Conservation (phyloP, 2,113 vertebrate genomes). For the Plectropomus leopardus region DNA sequence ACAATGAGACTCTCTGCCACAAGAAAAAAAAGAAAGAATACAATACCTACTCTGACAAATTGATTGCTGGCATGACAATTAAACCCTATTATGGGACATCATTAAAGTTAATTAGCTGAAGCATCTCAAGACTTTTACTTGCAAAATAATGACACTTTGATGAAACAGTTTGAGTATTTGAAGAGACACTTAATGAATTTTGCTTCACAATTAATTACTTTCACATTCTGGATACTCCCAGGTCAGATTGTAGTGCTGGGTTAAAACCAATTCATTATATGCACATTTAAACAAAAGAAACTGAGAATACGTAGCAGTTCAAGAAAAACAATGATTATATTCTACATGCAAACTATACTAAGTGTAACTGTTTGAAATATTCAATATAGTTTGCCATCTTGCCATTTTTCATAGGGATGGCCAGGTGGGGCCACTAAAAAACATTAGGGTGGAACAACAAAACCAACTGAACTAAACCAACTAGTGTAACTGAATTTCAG, state of each 20-base stretch:
- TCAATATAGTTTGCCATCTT: no score
- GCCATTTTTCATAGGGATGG: no score
- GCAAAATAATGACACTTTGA: constrained; percentile 60
- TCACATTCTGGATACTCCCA: constrained; percentile 7
- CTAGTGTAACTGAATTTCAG: no score
- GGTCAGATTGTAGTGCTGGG: neutral
- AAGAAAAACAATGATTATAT: neutral
- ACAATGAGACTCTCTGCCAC: constrained; percentile 18
- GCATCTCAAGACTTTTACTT: constrained; percentile 51
- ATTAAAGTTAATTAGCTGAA: constrained; percentile 62
- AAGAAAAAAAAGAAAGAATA: constrained; percentile 21
- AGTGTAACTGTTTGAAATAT: no score
- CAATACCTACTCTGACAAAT: constrained; percentile 50
- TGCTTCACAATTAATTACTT: constrained; percentile 33
- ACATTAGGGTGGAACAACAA: no score
- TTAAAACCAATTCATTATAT: neutral
- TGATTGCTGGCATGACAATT: constrained; percentile 48
- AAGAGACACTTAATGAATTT: constrained; percentile 46
- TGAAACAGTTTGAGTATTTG: constrained; percentile 32
- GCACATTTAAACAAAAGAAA: neutral
- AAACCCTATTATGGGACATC: constrained; percentile 49
- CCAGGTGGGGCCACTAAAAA: no score
- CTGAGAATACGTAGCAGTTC: neutral
- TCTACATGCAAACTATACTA: neutral
- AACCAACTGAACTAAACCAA: no score